These are phyloP conservation scores for Spisula subtruncata DNA, from an alignment of 2,888 invertebrate genomes.

Conservation along the genomic window DNA sequence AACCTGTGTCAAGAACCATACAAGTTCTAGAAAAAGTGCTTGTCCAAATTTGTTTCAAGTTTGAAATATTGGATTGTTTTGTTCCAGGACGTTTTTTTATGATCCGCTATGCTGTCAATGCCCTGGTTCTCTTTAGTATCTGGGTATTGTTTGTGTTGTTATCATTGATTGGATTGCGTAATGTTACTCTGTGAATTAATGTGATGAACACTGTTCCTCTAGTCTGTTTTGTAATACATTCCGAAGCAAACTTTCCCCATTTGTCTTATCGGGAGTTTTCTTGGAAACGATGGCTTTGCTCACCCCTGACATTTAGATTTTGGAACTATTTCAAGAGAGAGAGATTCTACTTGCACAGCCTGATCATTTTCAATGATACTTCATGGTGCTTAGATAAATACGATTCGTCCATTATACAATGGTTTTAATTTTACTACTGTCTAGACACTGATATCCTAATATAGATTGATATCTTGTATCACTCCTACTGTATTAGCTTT, in stretches of 20 bases:
- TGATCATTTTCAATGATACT: slow-evolving; percentile 23
- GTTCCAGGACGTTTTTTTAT: background rate
- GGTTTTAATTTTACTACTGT: background rate
- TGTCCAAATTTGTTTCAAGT: too few species aligned
- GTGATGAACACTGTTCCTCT: background rate
- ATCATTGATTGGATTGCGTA: slow-evolving; percentile 9
- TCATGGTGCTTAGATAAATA: slow-evolving; percentile 3
- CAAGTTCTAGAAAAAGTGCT: too few species aligned
- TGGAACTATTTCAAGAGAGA: slow-evolving; percentile 23
- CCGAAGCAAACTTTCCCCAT: background rate
- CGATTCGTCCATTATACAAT: background rate
- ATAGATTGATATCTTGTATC: slow-evolving; percentile 9
- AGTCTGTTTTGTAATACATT: background rate
- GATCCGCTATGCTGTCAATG: background rate
- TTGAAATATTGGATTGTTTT: background rate
- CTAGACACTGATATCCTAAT: slow-evolving; percentile 7
- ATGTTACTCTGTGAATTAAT: slow-evolving; percentile 20
- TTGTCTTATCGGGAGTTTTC: slow-evolving; percentile 9
- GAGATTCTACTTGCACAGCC: background rate
- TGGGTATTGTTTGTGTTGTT: background rate
- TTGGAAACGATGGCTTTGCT: background rate
- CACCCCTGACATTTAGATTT: slow-evolving; percentile 29
- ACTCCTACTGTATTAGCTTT: background rate
- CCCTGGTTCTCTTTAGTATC: background rate
- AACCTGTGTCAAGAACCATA: too few species aligned